Conservation (phyloP, 2,797 vertebrate genomes). For the Tragopan temminckii region DNA sequence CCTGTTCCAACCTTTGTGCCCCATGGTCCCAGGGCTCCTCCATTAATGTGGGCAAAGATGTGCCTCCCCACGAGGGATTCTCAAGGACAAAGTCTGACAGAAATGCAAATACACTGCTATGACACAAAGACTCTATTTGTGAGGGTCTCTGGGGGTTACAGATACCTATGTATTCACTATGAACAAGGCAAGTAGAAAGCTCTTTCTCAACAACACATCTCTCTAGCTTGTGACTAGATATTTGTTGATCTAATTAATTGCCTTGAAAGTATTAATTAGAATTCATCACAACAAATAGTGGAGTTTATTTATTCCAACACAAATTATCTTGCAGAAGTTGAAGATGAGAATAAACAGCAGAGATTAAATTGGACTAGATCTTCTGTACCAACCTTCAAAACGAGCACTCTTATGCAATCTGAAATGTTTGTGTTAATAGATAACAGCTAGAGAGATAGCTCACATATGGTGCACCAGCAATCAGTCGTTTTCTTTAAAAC, state of each 20-base stretch:
- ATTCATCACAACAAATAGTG: not conserved
- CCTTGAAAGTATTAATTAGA: slow-evolving; percentile 29
- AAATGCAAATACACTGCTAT: not conserved
- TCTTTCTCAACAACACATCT: not conserved
- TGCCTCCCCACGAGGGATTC: not conserved
- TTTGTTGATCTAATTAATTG: slow-evolving; percentile 34
- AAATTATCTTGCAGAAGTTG: slow-evolving; percentile 16
- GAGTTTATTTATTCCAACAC: slow-evolving; percentile 58
- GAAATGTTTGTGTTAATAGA: slow-evolving; percentile 57
- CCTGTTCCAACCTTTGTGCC: not conserved
- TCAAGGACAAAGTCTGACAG: not conserved
- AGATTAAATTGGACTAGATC: not conserved
- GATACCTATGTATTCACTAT: not conserved
- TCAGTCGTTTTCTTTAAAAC: not conserved
- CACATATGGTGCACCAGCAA: slow-evolving; percentile 15
- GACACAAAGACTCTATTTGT: not conserved
- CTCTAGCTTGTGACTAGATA: not conserved
- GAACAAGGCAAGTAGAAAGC: not conserved
- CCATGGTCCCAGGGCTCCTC: not conserved
- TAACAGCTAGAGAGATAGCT: slow-evolving; percentile 33
- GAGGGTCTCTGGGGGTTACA: not conserved
- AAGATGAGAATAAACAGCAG: slow-evolving; percentile 36
- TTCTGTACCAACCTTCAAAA: slow-evolving; percentile 37
- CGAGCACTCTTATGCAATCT: not conserved
- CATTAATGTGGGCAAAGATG: rapidly evolving